Percentiles rank a stretch among this genome's conserved stretches.
phyloP scores from a whole-genome alignment of 2,113 vertebrate genomes.

The Suricata suricatta region DNA sequence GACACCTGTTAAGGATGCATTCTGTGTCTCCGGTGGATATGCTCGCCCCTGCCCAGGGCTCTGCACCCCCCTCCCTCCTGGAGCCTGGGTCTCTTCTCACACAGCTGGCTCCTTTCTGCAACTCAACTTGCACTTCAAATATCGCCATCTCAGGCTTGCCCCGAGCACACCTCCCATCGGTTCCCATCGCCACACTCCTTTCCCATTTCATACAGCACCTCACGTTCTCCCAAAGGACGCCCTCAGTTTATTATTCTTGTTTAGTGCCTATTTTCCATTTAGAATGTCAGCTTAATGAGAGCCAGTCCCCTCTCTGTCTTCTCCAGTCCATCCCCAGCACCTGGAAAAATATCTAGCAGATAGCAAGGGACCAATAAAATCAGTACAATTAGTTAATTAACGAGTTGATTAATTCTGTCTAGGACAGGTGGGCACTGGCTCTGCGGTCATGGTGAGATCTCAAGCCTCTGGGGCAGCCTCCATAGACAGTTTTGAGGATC shows the following conservation, averaged over 20 bases:
- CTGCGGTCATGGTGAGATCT: neutral
- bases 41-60: neutral
- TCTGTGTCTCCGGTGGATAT: neutral
- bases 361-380: neutral
- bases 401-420: neutral
- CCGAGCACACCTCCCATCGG: too few relatives aligned
- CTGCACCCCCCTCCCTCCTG: neutral
- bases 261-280: neutral
- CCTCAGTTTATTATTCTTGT: neutral
- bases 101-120: neutral
- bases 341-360: neutral
- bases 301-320: neutral
- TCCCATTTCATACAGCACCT: neutral
- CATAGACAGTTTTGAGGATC: neutral
- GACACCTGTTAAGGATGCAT: neutral
- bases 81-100: neutral
- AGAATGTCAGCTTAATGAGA: slow-evolving; percentile 6
- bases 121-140: neutral
- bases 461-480: neutral
- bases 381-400: neutral
- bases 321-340: neutral
- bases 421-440: neutral
- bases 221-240: neutral
- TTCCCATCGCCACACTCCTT: too few relatives aligned
- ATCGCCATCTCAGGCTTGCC: neutral